Base-by-base conservation (phyloP, 2,888 invertebrate genomes). In the Torymus aiolomorphi region DNA sequence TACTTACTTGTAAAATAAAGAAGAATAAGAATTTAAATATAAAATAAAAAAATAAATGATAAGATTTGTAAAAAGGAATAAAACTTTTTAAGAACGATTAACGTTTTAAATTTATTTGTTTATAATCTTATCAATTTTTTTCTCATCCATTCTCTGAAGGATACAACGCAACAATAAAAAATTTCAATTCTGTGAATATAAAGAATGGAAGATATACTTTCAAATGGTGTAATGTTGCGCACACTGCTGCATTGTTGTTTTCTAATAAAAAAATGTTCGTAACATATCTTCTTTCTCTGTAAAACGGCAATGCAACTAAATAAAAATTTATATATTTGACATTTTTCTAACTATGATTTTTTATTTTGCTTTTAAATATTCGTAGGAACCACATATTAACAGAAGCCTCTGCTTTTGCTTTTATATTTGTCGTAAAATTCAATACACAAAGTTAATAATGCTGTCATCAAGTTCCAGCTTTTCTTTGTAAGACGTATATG, bases 311-410 rank as follows among this genome's bases (percentile, higher is more conserved):
- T 70, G 70, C 10, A 57, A 78, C 78, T 78, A 76, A 76, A 78
- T 57, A 73, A 14, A 72, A 78, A 65, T 78, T 65, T 78, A 75
- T 74, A 75, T 18, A 80, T 4, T 70, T 71, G 51, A 75, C 62
- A 67, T 57, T 73, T 80, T 49, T 62, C 79, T 82, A 82, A 51
- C 77, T 81, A 80, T 13, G 69, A 63, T 78, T 72, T 76, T 65
- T 61, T 78, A 78, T 72, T 71, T 73, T 76, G 13, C 76, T 78
- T 80, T 75, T 72, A 72, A 70, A 75, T 59, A 74, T 52, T 78
- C 61, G 24, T 80, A 82, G 80, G 80, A 82, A 82, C 80, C 80
- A 80, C 74, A 52, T 75, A 72, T 80, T 78, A 80, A 82, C 77
- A 80, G 20, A 80, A 80, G 77, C 52, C 24, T 80, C 69, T 78